Percentiles rank a stretch among this genome's conserved stretches.
These are phyloP conservation scores for Agrotis segetum DNA, from an alignment of 2,888 invertebrate species.

Conservation along the genomic window DNA sequence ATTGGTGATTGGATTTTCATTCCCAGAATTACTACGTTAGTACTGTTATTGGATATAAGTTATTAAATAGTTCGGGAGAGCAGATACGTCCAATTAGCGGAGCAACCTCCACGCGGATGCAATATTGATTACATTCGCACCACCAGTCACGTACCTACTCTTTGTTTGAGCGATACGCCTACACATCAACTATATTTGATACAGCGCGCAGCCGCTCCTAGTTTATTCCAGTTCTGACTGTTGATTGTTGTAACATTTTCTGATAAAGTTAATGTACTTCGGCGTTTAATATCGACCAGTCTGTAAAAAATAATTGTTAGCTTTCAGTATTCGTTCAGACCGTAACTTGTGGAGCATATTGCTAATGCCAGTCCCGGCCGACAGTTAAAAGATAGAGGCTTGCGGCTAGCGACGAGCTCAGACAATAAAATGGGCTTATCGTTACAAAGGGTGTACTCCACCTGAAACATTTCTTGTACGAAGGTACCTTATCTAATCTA, in stretches of 20 bases:
- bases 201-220: constrained; percentile 24
- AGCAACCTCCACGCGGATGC: constrained; percentile 49
- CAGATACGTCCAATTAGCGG: constrained; percentile 58
- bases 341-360: constrained; percentile 81
- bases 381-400: constrained; percentile 85
- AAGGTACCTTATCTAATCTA: constrained; percentile 69
- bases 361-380: constrained; percentile 79
- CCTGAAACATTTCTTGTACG: constrained; percentile 72
- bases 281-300: constrained; percentile 57
- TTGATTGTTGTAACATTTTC: constrained; percentile 3
- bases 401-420: constrained; percentile 74
- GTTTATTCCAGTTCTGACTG: constrained; percentile 10
- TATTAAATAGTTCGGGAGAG: constrained; percentile 41
- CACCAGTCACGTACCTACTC: constrained; percentile 56
- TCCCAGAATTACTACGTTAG: constrained; percentile 13
- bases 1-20: constrained; percentile 15
- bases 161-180: constrained; percentile 54
- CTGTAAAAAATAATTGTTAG: constrained; percentile 69
- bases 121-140: constrained; percentile 62
- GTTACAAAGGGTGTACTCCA: constrained; percentile 74
- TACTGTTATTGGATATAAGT: constrained; percentile 36
- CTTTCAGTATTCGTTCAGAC: constrained; percentile 73
- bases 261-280: constrained; percentile 17
- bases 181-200: constrained; percentile 36
- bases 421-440: constrained; percentile 86